A percentile compares a stretch with the other conserved stretches of the same genome.
phyloP scores from a whole-genome alignment of 2,888 invertebrate genomes.

The Taphrorychus bicolor region DNA sequence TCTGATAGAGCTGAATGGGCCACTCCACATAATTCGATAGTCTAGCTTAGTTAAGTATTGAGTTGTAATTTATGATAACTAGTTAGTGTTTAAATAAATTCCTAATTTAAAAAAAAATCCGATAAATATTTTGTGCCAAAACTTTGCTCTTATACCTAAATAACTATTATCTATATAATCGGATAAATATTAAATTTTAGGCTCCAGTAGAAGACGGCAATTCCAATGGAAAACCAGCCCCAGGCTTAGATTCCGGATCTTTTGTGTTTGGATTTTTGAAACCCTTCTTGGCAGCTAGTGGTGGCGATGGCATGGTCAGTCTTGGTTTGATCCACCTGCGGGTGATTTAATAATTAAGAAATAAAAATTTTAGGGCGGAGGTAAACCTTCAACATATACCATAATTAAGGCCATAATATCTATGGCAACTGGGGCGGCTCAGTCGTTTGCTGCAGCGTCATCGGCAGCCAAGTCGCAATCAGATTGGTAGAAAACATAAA shows the following conservation, averaged over 20 bases:
- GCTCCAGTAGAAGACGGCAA: not conserved
- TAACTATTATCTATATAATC: too few relatives aligned
- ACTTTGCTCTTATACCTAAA: too few relatives aligned
- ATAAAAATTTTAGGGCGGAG: constrained; percentile 14
- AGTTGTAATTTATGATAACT: too few relatives aligned
- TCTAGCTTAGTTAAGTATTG: too few relatives aligned
- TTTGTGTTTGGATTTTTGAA: constrained; percentile 52
- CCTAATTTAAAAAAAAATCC: too few relatives aligned
- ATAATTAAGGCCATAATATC: constrained; percentile 56
- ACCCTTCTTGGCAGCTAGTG: constrained; percentile 44
- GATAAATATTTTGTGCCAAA: too few relatives aligned
- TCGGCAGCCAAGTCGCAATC: constrained; percentile 30
- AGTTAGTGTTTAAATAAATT: too few relatives aligned
- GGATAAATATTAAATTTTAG: too few relatives aligned
- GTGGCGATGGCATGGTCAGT: constrained; percentile 32
- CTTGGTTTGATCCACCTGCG: not conserved
- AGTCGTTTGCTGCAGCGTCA: constrained; percentile 50
- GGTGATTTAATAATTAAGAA: not conserved
- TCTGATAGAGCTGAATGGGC: too few relatives aligned
- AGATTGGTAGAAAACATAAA: too few relatives aligned
- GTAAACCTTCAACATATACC: constrained; percentile 45
- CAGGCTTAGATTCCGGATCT: constrained; percentile 50
- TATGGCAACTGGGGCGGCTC: constrained; percentile 51
- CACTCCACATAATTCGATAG: too few relatives aligned
- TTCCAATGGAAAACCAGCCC: not conserved